Percentiles rank a stretch among this genome's conserved stretches.
These are phyloP conservation scores for Hydrotaea diabolus DNA, from an alignment of 2,888 invertebrate species.

Conservation along the genomic window DNA sequence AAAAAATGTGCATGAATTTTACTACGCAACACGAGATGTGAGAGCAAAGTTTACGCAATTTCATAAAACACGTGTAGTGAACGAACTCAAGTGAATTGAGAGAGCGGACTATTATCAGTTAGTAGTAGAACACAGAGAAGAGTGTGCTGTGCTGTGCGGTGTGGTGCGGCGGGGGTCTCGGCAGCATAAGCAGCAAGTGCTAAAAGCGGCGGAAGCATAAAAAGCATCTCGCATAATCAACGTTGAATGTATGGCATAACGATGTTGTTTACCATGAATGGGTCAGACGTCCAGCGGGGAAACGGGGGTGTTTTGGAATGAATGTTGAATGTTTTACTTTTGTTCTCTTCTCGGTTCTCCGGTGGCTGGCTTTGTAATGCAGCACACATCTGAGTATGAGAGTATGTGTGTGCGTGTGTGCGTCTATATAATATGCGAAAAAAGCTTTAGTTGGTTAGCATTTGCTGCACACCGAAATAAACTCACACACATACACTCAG, in stretches of 20 bases:
- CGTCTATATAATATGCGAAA: conserved; percentile 30
- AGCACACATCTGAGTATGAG: not conserved
- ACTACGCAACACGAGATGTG: conserved; percentile 43
- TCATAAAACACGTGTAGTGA: conserved; percentile 74
- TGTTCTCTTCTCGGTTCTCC: not conserved
- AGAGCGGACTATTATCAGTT: not conserved
- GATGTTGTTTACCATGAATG: conserved; percentile 13
- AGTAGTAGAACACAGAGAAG: not conserved
- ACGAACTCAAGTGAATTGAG: conserved; percentile 57
- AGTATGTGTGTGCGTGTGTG: not conserved
- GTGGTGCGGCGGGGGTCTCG: not conserved
- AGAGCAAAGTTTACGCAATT: conserved; percentile 73
- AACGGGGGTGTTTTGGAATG: not conserved
- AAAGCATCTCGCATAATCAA: conserved; percentile 13
- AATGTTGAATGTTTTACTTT: not conserved
- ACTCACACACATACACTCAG: not conserved
- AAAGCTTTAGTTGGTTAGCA: conserved; percentile 15
- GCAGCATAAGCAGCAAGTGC: conserved; percentile 54
- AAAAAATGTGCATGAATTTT: conserved; percentile 35
- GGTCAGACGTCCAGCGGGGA: not conserved
- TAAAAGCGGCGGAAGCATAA: conserved; percentile 51
- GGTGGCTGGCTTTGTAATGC: not conserved
- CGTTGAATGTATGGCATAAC: not conserved
- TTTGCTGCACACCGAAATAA: not conserved
- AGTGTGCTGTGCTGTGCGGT: no score